Percentiles rank a stretch among this genome's conserved stretches.
Conservation (phyloP, 2,888 invertebrate species). For the Blastobasis adustella region DNA sequence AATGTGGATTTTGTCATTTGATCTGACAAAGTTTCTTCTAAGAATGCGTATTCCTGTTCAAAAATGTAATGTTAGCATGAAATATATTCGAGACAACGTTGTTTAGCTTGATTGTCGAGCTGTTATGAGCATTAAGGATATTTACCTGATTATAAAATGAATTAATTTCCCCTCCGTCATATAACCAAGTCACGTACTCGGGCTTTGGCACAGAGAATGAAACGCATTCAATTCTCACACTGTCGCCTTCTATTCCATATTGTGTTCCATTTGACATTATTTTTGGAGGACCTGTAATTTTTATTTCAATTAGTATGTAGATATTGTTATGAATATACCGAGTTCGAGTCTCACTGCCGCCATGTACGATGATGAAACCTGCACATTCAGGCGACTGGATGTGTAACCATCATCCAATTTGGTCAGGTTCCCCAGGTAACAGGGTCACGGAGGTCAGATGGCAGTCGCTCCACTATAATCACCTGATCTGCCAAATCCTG, state of each 20-base stretch:
- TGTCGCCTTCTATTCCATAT: constrained; percentile 86
- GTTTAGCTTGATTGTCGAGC: not conserved
- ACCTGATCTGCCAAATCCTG: too few relatives aligned
- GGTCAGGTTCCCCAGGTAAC: too few relatives aligned
- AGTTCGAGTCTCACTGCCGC: too few relatives aligned
- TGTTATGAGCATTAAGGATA: not conserved
- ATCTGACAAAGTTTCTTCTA: constrained; percentile 84
- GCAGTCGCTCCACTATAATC: too few relatives aligned
- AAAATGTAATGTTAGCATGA: constrained; percentile 10
- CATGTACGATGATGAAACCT: too few relatives aligned
- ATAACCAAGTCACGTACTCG: constrained; percentile 89
- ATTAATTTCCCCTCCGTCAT: constrained; percentile 87
- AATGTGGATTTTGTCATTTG: constrained; percentile 87
- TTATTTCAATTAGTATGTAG: too few relatives aligned
- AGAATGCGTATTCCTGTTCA: constrained; percentile 79
- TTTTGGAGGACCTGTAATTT: constrained; percentile 78
- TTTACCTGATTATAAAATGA: constrained; percentile 76
- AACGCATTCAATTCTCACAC: constrained; percentile 88
- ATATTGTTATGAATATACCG: too few relatives aligned
- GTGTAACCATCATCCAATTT: too few relatives aligned
- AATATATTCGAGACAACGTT: not conserved
- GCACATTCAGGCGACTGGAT: too few relatives aligned
- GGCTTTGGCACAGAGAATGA: constrained; percentile 94
- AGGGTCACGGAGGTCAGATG: too few relatives aligned
- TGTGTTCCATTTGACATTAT: constrained; percentile 89